Evolutionary conservation across 2,113 vertebrate genomes (phyloP), one percentile per base, ranked within the genome.

Genomic region (Xyliphius kryptos): DNA sequence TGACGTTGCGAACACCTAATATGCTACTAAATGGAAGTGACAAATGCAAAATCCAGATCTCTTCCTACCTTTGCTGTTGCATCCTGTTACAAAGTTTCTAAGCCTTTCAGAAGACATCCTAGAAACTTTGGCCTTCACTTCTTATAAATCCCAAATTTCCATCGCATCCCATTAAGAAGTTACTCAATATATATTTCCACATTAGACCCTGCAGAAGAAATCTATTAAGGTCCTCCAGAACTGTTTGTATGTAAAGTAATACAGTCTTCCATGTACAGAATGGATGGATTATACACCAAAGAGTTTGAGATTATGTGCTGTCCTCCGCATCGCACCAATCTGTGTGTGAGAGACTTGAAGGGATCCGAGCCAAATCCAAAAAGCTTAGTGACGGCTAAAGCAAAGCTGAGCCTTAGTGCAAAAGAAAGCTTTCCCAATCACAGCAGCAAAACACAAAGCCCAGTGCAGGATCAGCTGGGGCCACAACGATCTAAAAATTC

Each of bases 301-400:
- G 20, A 47, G 19, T 41, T 14, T 17, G 51, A 14, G 22, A 56
- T 56, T 60, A 56, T 63, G 59, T 60, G 19, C 53, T 50, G 8
- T 50, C 41, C 50, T 53, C 50, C 22, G 54, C 40, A 54, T 41
- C 16, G 37, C 68, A 66, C 56, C n/a, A 41, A 49, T 59, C 54
- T 56, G 54, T 40, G 43, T 70, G 63, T 37, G 56, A 74, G 53
- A 8, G 2, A 66, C 66, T 69, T 76, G 65, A 77, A 76, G 76
- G 71, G 74, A 81, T 77, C 79, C 63, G 40, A 14, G n/a, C 43
- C 62, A 67, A 79, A 79, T 70, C 80, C 81, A 77, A 90, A 88
- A 84, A 79, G 89, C 90, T 89, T 90, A 88, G 83, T 80, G 53
- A 57, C 64, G 69, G 80, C 67, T 87, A 88, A 89, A 73, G 79